A percentile compares a stretch with the other conserved stretches of the same genome.
Conservation (phyloP, 1,140 invertebrate genomes). For the Ylistrum balloti region DNA sequence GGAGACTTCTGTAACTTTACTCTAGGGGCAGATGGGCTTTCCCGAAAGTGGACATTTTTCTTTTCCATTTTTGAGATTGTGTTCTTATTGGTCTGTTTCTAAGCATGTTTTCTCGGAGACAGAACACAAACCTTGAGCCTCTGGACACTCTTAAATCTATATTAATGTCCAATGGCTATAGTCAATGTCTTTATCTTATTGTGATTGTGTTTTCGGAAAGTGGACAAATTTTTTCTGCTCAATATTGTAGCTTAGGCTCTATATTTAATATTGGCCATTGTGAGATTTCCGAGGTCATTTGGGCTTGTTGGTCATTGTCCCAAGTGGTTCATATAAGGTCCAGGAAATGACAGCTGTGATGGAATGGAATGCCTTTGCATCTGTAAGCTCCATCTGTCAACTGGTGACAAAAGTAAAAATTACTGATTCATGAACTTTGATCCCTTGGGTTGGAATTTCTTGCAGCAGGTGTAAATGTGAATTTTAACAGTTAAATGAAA, state of each 20-base stretch:
- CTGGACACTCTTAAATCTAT: not conserved
- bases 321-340: not conserved
- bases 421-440: slow-evolving; percentile 39
- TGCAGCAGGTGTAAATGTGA: not conserved
- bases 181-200: not conserved
- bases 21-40: not conserved
- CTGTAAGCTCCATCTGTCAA: not conserved
- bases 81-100: not conserved
- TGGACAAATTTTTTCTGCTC: slow-evolving; percentile 28
- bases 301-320: not conserved
- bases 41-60: not conserved
- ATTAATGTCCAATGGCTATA: slow-evolving; percentile 22
- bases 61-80: slow-evolving; percentile 34
- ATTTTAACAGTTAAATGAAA: slow-evolving; percentile 12
- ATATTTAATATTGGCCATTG: slow-evolving; percentile 6
- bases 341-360: not conserved
- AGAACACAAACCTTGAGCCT: not conserved
- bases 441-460: not conserved
- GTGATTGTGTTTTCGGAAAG: slow-evolving; percentile 17
- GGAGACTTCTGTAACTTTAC: not conserved
- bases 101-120: not conserved
- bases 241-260: not conserved
- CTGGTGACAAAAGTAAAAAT: not conserved
- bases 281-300: not conserved
- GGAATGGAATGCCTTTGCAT: not conserved